phyloP scores from a whole-genome alignment of 2,797 vertebrate species.

The Enteromius trimaculatus region DNA sequence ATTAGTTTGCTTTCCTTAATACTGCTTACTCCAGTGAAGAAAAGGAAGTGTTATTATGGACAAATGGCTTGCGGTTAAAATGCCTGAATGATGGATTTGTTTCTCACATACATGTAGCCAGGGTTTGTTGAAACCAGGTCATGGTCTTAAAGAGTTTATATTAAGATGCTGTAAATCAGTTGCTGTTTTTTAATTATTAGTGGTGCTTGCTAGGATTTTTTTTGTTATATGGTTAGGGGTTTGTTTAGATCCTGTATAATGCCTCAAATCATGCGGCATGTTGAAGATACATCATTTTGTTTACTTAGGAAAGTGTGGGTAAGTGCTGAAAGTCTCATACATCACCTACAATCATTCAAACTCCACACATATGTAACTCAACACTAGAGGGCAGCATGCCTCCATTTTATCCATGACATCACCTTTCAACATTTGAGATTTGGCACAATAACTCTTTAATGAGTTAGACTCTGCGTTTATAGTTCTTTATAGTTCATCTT shows the following conservation, averaged over 20 bases:
- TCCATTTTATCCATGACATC: slow-evolving; percentile 5
- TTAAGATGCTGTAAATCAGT: too few species aligned
- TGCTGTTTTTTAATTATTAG: too few species aligned
- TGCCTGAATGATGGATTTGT: neutral
- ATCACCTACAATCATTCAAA: neutral
- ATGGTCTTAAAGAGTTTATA: neutral
- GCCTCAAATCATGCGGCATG: neutral
- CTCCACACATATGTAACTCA: neutral
- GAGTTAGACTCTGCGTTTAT: neutral
- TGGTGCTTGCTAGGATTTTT: neutral
- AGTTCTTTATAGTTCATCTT: slow-evolving; percentile 9
- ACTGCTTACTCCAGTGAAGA: neutral
- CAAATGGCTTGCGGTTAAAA: neutral
- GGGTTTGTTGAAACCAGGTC: neutral
- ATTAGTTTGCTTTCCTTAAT: neutral
- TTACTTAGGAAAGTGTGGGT: neutral
- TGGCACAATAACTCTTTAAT: neutral
- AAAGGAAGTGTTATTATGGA: neutral
- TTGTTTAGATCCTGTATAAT: neutral
- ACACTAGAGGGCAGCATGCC: slow-evolving; percentile 56
- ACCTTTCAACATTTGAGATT: neutral
- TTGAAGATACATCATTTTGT: neutral
- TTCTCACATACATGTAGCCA: neutral
- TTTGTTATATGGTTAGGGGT: neutral
- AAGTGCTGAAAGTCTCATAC: neutral